Percentiles rank a stretch among this genome's conserved stretches.
These are phyloP conservation scores for Corythaixoides concolor DNA, from an alignment of 2,113 vertebrate genomes.

Conservation along the genomic window DNA sequence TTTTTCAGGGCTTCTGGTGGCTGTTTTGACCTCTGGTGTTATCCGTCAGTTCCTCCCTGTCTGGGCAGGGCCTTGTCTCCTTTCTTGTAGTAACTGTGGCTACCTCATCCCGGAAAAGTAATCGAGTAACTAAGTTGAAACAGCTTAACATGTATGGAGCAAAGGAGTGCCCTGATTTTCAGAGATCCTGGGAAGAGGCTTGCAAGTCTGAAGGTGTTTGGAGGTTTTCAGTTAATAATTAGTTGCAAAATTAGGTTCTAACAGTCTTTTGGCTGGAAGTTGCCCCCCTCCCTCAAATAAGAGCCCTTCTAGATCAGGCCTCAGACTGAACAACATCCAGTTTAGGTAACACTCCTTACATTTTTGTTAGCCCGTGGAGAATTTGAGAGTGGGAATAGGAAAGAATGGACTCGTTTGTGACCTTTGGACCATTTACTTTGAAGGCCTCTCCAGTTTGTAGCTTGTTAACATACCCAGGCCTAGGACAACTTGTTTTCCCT, in stretches of 20 bases:
- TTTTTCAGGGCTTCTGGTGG: neutral
- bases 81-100: neutral
- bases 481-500: neutral
- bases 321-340: neutral
- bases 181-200: neutral
- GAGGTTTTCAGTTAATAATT: neutral
- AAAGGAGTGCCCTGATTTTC: neutral
- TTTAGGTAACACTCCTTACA: rapidly evolving
- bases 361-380: too few species aligned
- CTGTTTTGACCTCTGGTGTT: neutral
- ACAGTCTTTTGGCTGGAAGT: neutral
- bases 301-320: neutral
- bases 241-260: neutral
- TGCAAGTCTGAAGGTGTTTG: neutral
- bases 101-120: neutral
- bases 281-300: neutral
- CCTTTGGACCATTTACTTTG: neutral
- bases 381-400: neutral
- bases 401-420: rapidly evolving
- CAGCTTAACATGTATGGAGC: neutral
- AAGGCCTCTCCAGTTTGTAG: neutral
- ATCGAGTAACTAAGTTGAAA: neutral
- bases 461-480: neutral
- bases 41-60: neutral
- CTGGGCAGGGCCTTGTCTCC: neutral